Conservation (phyloP, 2,113 vertebrate species). For the Sinosuthora webbiana region DNA sequence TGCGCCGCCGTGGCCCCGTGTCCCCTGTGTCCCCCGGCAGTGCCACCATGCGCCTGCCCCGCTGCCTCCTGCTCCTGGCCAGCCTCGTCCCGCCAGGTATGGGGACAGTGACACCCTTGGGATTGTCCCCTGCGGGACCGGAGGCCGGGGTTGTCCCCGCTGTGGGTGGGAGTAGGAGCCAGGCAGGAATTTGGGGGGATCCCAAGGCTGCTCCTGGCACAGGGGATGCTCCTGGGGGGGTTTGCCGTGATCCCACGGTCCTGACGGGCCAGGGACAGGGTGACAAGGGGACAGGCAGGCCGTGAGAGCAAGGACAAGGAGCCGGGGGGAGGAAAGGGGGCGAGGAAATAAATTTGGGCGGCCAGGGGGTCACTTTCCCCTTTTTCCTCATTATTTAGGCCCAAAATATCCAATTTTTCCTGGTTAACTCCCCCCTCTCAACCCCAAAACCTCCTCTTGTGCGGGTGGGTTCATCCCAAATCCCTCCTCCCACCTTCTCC, state of each 20-base stretch:
- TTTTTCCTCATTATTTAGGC: neutral
- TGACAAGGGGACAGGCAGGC: neutral
- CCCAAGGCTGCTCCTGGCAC: neutral
- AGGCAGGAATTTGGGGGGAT: neutral
- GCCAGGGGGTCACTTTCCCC: neutral
- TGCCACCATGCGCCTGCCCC: neutral
- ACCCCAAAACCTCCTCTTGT: too few relatives aligned
- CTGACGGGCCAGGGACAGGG: fast-evolving
- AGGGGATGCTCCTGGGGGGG: neutral
- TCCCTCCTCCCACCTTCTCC: too few relatives aligned
- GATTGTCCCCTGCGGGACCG: neutral
- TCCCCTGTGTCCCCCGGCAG: neutral
- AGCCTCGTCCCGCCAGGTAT: neutral
- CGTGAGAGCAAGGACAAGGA: neutral
- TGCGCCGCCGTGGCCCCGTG: fast-evolving
- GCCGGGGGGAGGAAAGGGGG: fast-evolving
- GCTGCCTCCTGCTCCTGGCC: neutral
- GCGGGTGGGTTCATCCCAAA: too few relatives aligned
- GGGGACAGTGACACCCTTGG: neutral
- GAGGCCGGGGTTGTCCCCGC: fast-evolving
- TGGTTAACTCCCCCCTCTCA: too few relatives aligned
- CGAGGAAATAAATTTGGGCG: neutral
- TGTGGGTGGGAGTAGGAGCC: neutral
- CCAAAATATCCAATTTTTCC: too few relatives aligned
- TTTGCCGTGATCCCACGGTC: fast-evolving